Evolutionary conservation across 2,797 vertebrate genomes (phyloP).

Genomic region (Mastacembelus armatus): DNA sequence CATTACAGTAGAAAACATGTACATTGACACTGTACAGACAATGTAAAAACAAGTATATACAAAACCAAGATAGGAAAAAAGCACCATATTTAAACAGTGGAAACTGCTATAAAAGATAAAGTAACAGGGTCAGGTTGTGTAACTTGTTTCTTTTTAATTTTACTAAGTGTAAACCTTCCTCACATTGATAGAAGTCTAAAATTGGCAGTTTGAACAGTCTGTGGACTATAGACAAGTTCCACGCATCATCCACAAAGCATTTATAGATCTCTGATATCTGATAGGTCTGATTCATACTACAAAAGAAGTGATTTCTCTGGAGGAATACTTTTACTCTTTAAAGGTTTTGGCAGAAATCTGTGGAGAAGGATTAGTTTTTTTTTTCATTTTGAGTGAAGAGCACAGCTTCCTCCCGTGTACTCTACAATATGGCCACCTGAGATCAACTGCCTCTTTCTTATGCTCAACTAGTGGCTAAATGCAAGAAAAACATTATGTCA

Average conservation of each 20-base stretch:
- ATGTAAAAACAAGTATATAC: constrained; percentile 67
- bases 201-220: constrained; percentile 7
- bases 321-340: not conserved
- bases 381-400: no score
- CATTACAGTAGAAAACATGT: constrained; percentile 59
- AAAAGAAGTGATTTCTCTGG: constrained; percentile 24
- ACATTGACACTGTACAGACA: constrained; percentile 76
- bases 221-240: constrained; percentile 8
- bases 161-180: constrained; percentile 34
- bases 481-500: not conserved
- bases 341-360: not conserved
- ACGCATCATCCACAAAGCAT: constrained; percentile 14
- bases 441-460: not conserved
- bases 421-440: not conserved
- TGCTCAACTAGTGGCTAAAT: not conserved
- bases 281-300: constrained; percentile 20
- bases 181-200: constrained; percentile 20
- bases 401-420: not conserved
- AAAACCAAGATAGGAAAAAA: constrained; percentile 36
- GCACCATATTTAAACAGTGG: constrained; percentile 44
- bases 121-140: constrained; percentile 26
- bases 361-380: no score
- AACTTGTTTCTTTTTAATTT: constrained; percentile 29
- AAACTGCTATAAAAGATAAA: constrained; percentile 36
- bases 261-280: constrained; percentile 6